Base-by-base conservation (phyloP, 2,888 invertebrate genomes). In the Drosophila mulleri region DNA sequence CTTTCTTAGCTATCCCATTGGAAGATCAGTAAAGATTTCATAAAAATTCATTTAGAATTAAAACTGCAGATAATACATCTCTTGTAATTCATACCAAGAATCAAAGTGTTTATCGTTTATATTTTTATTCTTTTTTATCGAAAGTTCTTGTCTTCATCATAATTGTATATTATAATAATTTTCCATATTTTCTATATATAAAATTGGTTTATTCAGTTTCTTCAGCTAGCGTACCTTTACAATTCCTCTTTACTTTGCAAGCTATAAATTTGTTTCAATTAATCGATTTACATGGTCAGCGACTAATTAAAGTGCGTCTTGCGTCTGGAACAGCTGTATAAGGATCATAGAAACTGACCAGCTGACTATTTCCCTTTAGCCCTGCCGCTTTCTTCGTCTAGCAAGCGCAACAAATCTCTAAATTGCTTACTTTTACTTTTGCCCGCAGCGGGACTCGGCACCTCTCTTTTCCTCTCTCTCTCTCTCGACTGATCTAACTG, bases 381-480 rank as follows among this genome's bases (percentile, higher is more conserved):
- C 71, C 60, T 72, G 69, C 75, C 80, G 53, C 53, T 88, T 80
- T 75, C 71, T 61, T 23, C 57, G 48, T 53, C 54, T 72, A 32
- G 68, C 71, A 72, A 78, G 88, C 89, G 83, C 68, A 88, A 61
- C 89, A 75, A 88, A 88, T 88, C 78, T 62, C 47, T 67, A 82
- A 89, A 88, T 82, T 83, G 76, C 89, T 88, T 82, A 89, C 88
- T 88, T 85, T 89, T 88, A 82, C 85, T 88, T 83, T 84, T 60
- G 35, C 35, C 20, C 52, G 20, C 74, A 58, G 60, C 74, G 45
- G 69, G 61, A 69, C 57, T 59, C 39, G 7, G 2, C 12, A 2
- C 8, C 39, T 16, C 39, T 57, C 52, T 47, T 54, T 14, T 23
- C 12, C 16, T 12, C 29, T 12, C 29, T 18, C 16, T 11, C 29